Evolutionary conservation across 2,888 invertebrate genomes (phyloP), one percentile per base, ranked within the genome.

Genomic region (Pterobdella sp.): DNA sequence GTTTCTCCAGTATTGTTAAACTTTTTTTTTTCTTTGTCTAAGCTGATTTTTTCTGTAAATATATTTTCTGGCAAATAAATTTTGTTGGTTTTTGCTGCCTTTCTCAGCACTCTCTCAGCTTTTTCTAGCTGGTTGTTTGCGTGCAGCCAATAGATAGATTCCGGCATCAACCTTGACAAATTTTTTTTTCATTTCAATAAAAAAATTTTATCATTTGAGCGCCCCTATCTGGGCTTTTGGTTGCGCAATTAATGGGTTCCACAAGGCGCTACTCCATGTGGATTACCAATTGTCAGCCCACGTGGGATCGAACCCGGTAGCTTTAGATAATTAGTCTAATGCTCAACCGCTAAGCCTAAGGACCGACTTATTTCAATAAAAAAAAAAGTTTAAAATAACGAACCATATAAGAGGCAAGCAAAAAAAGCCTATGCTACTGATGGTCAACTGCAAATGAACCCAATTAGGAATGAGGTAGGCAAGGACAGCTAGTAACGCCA

Each of bases 381-480:
- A 1, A 0, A 31, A 26, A 32, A 66, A 66, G 7, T 0, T 1
- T 37, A 34, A 7, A 14, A 1, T 18, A 22, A 68, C 71, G 37
- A 66, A 78, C 78, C 77, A 78, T 72, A 73, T 75, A 49, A 78
- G 68, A 0, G 75, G 73, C 4, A 78, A 63, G 26, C 77, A 76
- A 65, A 77, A 73, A 29, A 74, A 52, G 1, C 69, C 75, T 3
- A 74, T 73, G 26, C 78, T 63, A n/a, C 76, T 67, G 36, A 78
- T 76, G 68, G 69, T 32, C 10, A 78, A 70, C 74, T 79, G 77
- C 37, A 79, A 75, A 73, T 78, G 75, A 4, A 77, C 69, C 80
- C 80, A 80, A 66, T 78, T 65, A 14, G 75, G 64, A 35, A 79
- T 75, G 31, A 78, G 65, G 76, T 77, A 79, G 52, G 78, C 77